phyloP scores from a whole-genome alignment of 2,797 vertebrate genomes.

The Pipistrellus kuhlii region DNA sequence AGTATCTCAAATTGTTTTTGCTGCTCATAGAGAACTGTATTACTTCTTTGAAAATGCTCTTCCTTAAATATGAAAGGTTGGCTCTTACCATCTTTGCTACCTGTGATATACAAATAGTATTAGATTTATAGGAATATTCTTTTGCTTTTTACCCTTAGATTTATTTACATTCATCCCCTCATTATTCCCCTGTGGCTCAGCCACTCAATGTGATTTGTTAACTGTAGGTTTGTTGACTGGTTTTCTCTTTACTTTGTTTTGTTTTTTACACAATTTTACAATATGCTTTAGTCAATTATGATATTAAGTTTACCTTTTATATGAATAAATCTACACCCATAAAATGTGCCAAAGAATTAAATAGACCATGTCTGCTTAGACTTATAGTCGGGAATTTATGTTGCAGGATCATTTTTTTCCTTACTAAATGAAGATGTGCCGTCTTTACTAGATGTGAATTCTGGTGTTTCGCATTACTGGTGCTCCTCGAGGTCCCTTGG shows the following conservation, averaged over 20 bases:
- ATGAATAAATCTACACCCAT: background rate
- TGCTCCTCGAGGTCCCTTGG: background rate
- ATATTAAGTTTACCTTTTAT: background rate
- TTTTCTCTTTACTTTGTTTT: conserved; percentile 2
- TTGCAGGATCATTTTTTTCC: background rate
- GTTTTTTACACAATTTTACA: conserved; percentile 16
- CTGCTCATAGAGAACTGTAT: background rate
- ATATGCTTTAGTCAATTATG: background rate
- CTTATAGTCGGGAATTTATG: background rate
- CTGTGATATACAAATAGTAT: background rate
- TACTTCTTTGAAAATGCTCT: background rate
- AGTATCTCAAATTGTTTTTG: background rate
- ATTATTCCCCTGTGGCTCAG: background rate
- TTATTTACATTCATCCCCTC: background rate
- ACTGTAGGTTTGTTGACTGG: background rate
- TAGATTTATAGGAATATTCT: conserved; percentile 37
- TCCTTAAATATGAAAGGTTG: background rate
- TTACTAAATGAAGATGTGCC: background rate
- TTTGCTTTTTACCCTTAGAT: conserved; percentile 17
- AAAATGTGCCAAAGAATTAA: background rate
- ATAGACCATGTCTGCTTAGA: background rate
- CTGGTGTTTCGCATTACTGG: background rate
- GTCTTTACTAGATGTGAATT: background rate
- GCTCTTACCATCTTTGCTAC: background rate
- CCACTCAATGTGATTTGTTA: background rate